Base-by-base conservation (phyloP, 2,113 vertebrate genomes). In the Tichodroma muraria region DNA sequence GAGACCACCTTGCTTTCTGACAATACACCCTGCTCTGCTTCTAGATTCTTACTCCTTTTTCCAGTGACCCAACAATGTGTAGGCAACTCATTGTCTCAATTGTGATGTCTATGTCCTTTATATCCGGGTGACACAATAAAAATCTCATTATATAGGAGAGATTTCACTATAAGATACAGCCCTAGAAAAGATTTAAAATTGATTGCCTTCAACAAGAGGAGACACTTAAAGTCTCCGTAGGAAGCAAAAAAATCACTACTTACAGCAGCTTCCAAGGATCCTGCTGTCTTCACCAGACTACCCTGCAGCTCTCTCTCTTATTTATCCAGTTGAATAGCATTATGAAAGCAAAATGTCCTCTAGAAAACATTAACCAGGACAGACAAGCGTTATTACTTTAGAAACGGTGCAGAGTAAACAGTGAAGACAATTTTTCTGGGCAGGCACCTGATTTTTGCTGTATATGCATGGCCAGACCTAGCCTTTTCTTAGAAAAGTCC, bases 291-390 rank as follows among this genome's bases (percentile, higher is more conserved):
- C 70, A 59, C 45, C 40, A 78, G 70, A 71, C 45, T 89, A 60
- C 15, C 16, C 71, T 76, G 37, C 22, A 80, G 53, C 54, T 88
- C 54, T n/a, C 44, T 90, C 94, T 89, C 64, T 88, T 96, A 93
- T 97, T 97, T 97, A 95, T 96, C 73, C 83, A 23, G 59, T 85
- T 91, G 82, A 91, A 85, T 59, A 86, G 28, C 73, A 84, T 85
- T 96, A 83, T 94, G 92, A 94, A 91, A 95, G 84, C 80, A 90
- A 89, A 94, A 38, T 0, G 70, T 79, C 70, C 81, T 85, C 79
- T 95, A 94, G 96, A 91, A 97, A 97, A 94, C 73, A 96, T 97
- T 97, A 97, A 97, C 96, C 44, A 94, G 82, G 66, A 9, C 53
- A 89, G 81, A 73, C 87, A 68, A 69, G 66, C 4, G 2, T 72